Evolutionary conservation across 1,140 invertebrate genomes (phyloP), one percentile per base, ranked within the genome.

Genomic region (Sarcophaga bullata): DNA sequence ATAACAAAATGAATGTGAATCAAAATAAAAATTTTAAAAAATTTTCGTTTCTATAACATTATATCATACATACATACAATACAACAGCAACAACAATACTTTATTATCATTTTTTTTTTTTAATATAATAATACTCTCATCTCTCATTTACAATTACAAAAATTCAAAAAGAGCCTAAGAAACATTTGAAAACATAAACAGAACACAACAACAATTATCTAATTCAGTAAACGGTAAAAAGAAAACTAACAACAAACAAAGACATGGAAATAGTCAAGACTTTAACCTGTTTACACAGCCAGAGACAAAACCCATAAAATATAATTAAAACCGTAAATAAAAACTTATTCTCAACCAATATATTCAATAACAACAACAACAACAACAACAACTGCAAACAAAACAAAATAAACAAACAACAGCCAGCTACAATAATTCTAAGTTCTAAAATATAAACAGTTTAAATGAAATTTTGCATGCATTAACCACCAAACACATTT

Each of bases 161-260:
- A n/a, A n/a, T n/a, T n/a, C n/a, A 37, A 37, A 37, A 4, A 37
- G 25, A 37, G 25, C 25, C 25, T 37, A 37, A 37, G 25, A 37
- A 76, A 76, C n/a, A 76, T 73, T 15, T 19, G 68, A 72, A 6
- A 76, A 76, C 47, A 48, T 25, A 48, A 11, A 62, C 58, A 47
- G n/a, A 81, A 37, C 46, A 49, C 17, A 81, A 81, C 62, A 81
- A 81, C 46, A 81, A 72, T 49, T 9, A 81, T 80, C 49, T 81
- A 80, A 62, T 54, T 52, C 13, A 54, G 17, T 7, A 73, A 37
- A 47, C 47, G 11, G n/a, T 50, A n/a, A n/a, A 47, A 50, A 52
- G 6, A 17, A 58, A 25, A 15, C n/a, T n/a, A 54, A 25, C n/a
- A 19, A 11, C 11, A 58, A 49, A n/a, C n/a, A n/a, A n/a, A 47